phyloP scores from a whole-genome alignment of 2,797 vertebrate species.

The Coranthus polyacanthus region DNA sequence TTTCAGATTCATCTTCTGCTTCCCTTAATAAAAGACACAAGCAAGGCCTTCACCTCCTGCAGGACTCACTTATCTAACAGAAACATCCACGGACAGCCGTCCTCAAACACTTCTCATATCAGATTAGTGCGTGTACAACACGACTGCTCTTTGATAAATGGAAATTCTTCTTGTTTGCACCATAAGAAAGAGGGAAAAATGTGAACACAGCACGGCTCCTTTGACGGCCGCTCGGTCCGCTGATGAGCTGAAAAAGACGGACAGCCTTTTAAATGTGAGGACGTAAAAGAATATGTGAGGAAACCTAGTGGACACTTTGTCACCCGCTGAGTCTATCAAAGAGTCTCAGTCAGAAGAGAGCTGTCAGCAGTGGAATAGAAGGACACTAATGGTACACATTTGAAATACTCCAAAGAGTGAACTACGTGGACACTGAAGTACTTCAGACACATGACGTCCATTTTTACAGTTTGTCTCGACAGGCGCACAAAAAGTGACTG shows the following conservation, averaged over 20 bases:
- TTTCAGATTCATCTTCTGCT: too few relatives aligned
- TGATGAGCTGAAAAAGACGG: too few relatives aligned
- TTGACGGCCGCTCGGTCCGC: too few relatives aligned
- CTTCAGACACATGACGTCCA: slow-evolving; percentile 23
- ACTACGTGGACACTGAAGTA: background rate
- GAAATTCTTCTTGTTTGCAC: too few relatives aligned
- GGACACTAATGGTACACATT: slow-evolving; percentile 34
- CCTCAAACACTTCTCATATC: too few relatives aligned
- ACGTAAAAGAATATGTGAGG: background rate
- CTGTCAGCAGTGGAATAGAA: slow-evolving; percentile 34
- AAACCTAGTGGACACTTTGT: slow-evolving; percentile 2
- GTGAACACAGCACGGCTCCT: background rate
- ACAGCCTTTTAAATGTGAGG: slow-evolving; percentile 5
- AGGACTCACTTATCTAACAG: too few relatives aligned
- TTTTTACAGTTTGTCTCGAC: slow-evolving; percentile 20
- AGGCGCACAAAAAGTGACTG: too few relatives aligned
- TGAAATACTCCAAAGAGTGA: slow-evolving; percentile 11
- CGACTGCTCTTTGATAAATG: too few relatives aligned
- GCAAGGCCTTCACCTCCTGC: too few relatives aligned
- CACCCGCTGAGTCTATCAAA: slow-evolving; percentile 16
- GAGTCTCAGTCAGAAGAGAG: slow-evolving; percentile 6
- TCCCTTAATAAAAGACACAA: too few relatives aligned
- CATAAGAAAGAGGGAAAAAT: background rate
- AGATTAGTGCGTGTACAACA: too few relatives aligned
- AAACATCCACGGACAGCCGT: too few relatives aligned